Evolutionary conservation across 2,888 invertebrate species (phyloP).

Genomic region (Microplitis manilae): DNA sequence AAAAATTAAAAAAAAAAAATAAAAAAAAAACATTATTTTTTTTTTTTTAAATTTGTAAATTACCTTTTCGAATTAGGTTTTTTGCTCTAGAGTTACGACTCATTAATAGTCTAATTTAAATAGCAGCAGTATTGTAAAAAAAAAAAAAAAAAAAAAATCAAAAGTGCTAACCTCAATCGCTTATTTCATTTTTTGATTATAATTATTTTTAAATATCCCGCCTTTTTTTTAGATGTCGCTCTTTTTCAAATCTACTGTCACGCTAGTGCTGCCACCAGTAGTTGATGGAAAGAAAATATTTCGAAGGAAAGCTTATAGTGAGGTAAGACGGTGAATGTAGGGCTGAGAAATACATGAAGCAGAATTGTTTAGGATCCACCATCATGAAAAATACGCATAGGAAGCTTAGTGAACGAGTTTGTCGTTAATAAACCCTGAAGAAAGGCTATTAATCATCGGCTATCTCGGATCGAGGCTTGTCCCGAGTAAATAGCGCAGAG

Average conservation of each 20-base stretch:
- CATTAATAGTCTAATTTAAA: too few relatives aligned
- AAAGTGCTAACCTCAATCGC: too few relatives aligned
- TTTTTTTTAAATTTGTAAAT: neutral
- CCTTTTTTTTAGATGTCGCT: too few relatives aligned
- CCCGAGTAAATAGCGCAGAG: constrained; percentile 59
- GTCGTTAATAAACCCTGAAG: constrained; percentile 66
- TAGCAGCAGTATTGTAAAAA: too few relatives aligned
- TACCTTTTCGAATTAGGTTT: too few relatives aligned
- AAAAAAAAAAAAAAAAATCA: too few relatives aligned
- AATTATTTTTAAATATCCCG: too few relatives aligned
- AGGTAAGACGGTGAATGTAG: constrained; percentile 13
- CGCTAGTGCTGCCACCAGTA: too few relatives aligned
- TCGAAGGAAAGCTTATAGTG: neutral
- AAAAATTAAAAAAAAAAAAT: constrained; percentile 21
- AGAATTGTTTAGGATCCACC: constrained; percentile 40
- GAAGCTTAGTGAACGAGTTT: constrained; percentile 42
- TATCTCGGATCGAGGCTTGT: constrained; percentile 55
- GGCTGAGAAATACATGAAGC: constrained; percentile 36
- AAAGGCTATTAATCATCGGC: constrained; percentile 64
- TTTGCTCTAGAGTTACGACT: too few relatives aligned
- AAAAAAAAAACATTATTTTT: neutral
- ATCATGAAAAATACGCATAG: constrained; percentile 49
- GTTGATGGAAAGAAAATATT: too few relatives aligned
- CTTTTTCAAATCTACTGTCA: too few relatives aligned
- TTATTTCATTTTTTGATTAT: too few relatives aligned